Evolutionary conservation across 2,113 vertebrate genomes (phyloP).

Genomic region (Psophia crepitans): DNA sequence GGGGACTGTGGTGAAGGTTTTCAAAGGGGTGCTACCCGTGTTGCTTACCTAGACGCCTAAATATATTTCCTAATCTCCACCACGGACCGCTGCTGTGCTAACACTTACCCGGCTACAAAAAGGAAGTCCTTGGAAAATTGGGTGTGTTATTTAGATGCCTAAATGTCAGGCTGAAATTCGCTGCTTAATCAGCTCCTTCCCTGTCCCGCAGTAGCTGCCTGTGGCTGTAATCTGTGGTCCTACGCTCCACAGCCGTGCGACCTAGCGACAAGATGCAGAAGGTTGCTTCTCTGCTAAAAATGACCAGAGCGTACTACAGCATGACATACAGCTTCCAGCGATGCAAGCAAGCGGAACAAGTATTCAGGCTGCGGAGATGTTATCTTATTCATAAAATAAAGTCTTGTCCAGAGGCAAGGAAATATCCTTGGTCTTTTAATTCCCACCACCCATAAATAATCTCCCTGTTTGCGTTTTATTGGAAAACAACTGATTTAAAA

Average conservation of each 20-base stretch:
- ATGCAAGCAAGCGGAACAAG: background rate
- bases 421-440: constrained; percentile 53
- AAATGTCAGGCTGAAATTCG: background rate
- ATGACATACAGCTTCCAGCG: background rate
- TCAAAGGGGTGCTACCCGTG: background rate
- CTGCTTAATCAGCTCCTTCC: background rate
- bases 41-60: background rate
- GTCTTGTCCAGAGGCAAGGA: background rate
- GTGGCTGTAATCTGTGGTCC: background rate
- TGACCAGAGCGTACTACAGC: background rate
- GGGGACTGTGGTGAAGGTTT: background rate
- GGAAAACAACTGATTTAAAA: constrained; percentile 68
- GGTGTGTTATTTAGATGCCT: background rate
- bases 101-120: background rate
- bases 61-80: background rate
- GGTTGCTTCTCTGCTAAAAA: background rate
- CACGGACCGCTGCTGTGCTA: background rate
- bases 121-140: background rate
- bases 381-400: constrained; percentile 45
- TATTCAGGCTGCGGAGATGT: background rate
- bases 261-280: background rate
- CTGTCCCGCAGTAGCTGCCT: background rate
- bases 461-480: constrained; percentile 59
- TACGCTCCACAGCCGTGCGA: background rate
- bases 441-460: constrained; percentile 56